These are phyloP conservation scores for Rotaria magnacalcarata DNA, from an alignment of 2,888 invertebrate genomes.

Conservation along the genomic window DNA sequence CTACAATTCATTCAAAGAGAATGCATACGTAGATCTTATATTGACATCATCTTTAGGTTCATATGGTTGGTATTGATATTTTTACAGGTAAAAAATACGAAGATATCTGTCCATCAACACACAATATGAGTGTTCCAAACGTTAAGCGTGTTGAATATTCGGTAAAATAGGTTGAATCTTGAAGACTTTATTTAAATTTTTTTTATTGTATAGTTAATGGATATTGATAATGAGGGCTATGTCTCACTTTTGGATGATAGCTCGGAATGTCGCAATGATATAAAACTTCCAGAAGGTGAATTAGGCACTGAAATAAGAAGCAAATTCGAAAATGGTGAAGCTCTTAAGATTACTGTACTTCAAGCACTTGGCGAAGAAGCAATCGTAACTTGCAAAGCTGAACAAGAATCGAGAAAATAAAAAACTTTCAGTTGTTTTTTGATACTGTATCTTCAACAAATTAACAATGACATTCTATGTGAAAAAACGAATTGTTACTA, in stretches of 20 bases:
- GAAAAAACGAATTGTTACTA: neutral
- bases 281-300: conserved; percentile 88
- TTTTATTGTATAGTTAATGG: conserved; percentile 47
- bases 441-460: neutral
- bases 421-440: neutral
- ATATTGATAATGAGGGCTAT: conserved; percentile 46
- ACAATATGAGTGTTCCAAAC: conserved; percentile 99
- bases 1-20: no score
- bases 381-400: conserved; percentile 41
- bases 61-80: conserved; percentile 87
- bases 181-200: neutral
- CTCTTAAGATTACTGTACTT: conserved; percentile 47
- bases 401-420: conserved; percentile 54
- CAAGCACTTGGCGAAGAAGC: conserved; percentile 46
- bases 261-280: conserved; percentile 88
- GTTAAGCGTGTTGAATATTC: conserved; percentile 95
- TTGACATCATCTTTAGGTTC: conserved; percentile 61
- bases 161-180: conserved; percentile 55
- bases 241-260: conserved; percentile 46
- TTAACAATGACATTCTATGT: neutral
- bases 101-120: conserved; percentile 99
- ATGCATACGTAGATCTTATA: no score
- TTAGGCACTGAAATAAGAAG: conserved; percentile 59
- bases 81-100: conserved; percentile 88
- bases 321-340: conserved; percentile 49